Conservation (phyloP, 2,113 vertebrate genomes). For the Cisticola juncidis region DNA sequence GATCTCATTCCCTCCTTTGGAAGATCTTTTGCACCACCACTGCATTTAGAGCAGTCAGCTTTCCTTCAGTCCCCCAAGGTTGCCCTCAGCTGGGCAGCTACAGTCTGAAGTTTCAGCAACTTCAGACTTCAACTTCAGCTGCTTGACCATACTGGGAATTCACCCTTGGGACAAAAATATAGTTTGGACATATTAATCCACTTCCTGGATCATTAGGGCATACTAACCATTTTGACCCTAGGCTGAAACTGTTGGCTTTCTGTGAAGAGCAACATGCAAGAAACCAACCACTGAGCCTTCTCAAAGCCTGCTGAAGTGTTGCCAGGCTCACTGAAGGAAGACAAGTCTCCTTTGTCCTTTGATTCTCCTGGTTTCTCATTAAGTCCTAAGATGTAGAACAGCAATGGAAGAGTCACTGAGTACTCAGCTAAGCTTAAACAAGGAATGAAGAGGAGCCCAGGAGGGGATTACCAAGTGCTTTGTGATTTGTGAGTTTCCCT, state of each 20-base stretch:
- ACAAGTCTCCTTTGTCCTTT: not conserved
- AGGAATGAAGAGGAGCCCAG: not conserved
- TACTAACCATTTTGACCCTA: not conserved
- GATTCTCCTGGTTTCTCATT: not conserved
- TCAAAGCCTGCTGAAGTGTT: not conserved
- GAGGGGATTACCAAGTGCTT: not conserved
- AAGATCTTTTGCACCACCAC: not conserved
- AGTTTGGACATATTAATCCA: not conserved
- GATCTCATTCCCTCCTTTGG: not conserved
- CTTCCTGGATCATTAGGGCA: not conserved
- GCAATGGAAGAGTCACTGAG: not conserved
- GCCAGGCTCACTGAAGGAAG: not conserved
- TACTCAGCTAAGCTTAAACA: not conserved
- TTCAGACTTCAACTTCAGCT: not conserved
- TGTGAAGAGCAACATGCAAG: not conserved
- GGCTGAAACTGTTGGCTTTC: not conserved
- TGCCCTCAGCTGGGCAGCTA: not conserved
- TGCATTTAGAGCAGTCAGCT: not conserved
- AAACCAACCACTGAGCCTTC: not conserved
- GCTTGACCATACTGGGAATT: not conserved
- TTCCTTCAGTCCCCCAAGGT: not conserved
- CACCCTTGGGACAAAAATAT: not conserved
- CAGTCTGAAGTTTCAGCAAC: not conserved
- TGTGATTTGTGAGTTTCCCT: constrained; percentile 16
- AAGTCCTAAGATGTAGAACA: not conserved